Percentiles rank a stretch among this genome's conserved stretches.
phyloP scores from a whole-genome alignment of 2,888 invertebrate genomes.

The Amphipyra berbera region DNA sequence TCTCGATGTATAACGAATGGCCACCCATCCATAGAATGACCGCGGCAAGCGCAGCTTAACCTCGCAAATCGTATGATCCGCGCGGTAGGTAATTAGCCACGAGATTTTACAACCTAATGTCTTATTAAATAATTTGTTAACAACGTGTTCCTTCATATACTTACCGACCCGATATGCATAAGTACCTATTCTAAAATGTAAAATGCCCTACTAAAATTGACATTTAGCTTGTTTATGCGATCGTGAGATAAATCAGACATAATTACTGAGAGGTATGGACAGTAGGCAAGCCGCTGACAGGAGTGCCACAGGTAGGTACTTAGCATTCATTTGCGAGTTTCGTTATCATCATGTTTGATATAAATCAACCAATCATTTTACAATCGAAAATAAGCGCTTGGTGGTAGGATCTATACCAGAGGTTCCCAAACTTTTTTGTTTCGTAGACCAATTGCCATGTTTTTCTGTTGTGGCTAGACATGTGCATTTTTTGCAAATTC shows the following conservation, averaged over 20 bases:
- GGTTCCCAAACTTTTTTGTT: too few species aligned
- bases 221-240: slow-evolving; percentile 34
- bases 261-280: slow-evolving; percentile 28
- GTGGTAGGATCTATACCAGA: too few species aligned
- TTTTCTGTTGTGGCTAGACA: too few species aligned
- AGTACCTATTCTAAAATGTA: slow-evolving; percentile 25
- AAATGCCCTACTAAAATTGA: slow-evolving; percentile 14
- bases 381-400: slow-evolving; percentile 2
- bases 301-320: slow-evolving; percentile 22
- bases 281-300: slow-evolving; percentile 25
- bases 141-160: background rate
- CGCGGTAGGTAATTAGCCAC: too few species aligned
- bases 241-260: slow-evolving; percentile 45
- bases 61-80: too few species aligned
- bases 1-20: too few species aligned
- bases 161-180: slow-evolving; percentile 5
- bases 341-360: slow-evolving; percentile 9
- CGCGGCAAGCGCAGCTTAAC: too few species aligned
- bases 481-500: too few species aligned
- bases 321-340: slow-evolving; percentile 18
- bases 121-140: background rate
- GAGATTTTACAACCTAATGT: background rate
- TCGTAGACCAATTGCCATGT: too few species aligned
- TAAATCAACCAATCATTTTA: slow-evolving; percentile 10
- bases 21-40: too few species aligned